Evolutionary conservation across 2,113 vertebrate species (phyloP).

Genomic region (Prietella phreatophila): DNA sequence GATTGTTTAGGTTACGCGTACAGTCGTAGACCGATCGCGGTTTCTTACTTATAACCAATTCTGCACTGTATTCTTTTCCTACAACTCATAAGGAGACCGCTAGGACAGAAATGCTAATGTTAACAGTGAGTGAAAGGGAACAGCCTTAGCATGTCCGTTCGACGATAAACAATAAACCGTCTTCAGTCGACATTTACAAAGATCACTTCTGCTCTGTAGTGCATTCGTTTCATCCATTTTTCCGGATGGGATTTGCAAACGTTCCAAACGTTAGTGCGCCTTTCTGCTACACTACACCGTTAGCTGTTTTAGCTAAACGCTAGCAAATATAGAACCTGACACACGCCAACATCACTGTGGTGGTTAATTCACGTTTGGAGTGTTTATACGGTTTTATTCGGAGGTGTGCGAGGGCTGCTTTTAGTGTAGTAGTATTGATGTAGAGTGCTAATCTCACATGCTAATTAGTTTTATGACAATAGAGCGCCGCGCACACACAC

Average conservation of each 20-base stretch:
- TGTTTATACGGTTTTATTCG: background rate
- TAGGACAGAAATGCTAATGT: background rate
- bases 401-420: background rate
- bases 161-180: background rate
- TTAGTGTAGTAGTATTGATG: background rate
- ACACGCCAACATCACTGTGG: background rate
- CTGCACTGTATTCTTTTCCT: background rate
- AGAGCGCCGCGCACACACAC: background rate
- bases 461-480: background rate
- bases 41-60: background rate
- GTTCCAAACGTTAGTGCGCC: background rate
- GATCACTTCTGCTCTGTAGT: background rate
- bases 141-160: background rate
- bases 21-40: background rate
- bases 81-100: background rate
- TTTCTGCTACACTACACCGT: background rate
- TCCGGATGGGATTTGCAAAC: background rate
- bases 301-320: background rate
- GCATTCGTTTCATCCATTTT: too few relatives aligned
- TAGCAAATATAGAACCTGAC: background rate
- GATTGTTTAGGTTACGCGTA: background rate
- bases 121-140: background rate
- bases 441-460: background rate
- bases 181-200: background rate
- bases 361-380: background rate